Base-by-base conservation (phyloP, 2,113 vertebrate genomes). In the Panthera leo region DNA sequence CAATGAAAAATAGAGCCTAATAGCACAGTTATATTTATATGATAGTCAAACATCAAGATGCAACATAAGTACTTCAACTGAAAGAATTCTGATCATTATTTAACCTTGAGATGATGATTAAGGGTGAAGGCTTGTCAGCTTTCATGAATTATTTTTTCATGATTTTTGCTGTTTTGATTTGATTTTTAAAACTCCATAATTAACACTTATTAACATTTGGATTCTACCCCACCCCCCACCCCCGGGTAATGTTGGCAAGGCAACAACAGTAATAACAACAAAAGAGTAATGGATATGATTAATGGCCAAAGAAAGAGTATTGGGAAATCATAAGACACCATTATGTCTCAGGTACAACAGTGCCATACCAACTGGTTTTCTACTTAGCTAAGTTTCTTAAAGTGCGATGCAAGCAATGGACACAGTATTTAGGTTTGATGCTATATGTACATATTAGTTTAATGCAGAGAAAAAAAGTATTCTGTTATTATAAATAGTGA, bases 1-100 rank as follows among this genome's bases (percentile, higher is more conserved):
- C 97, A 97, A 53, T 97, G 95, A 98, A 98, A 98, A 92, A 98
- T 95, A 98, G 97, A 89, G 93, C 75, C 95, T 95, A 98, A 98
- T 97, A 98, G 97, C 98, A 65, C 39, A 92, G 92, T 96, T 96
- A 96, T 94, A 96, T 98, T 97, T 97, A 95, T 95, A 87, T 55
- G 90, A 94, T 96, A 97, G 93, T 97, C 97, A 98, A 68, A 94
- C 94, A 97, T 98, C 88, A 91, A 94, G 92, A 78, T 97, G 91
- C 39, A 94, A 75, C 71, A 34, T 91, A 88, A 97, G 91, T 95
- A 61, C 92, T 97, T 97, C 70, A 76, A 67, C 75, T 76, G 87
- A 97, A 97, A 97, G 91, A 97, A 97, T 96, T 96, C 95, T 90
- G 94, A 96, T 96, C 91, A 97, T 48, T 98, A 97, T 98, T 98